Percentiles rank a stretch among this genome's conserved stretches.
Evolutionary conservation across 2,113 vertebrate species (phyloP).

Genomic region (Galemys pyrenaicus): DNA sequence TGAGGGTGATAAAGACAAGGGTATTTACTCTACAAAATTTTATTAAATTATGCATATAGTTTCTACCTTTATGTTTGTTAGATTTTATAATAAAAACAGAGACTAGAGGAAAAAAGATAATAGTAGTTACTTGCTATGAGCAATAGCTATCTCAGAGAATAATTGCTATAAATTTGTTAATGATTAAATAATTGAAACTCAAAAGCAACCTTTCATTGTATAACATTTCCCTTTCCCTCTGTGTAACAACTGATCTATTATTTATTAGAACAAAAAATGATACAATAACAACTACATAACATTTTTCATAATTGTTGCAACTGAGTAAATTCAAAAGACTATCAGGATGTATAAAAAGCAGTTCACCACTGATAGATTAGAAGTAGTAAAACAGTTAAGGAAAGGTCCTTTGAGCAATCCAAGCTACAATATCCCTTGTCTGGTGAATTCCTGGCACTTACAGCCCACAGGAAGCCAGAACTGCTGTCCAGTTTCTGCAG

Average conservation of each 20-base stretch:
- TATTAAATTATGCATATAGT: background rate
- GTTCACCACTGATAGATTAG: background rate
- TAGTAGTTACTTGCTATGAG: constrained; percentile 24
- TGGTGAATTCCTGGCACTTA: background rate
- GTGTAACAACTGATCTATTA: background rate
- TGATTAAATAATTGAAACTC: constrained; percentile 31
- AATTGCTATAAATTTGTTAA: constrained; percentile 39
- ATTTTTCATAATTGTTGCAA: constrained; percentile 12
- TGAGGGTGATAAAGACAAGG: background rate
- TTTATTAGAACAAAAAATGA: background rate
- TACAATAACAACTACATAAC: background rate
- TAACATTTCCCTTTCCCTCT: constrained; percentile 54
- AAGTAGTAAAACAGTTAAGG: constrained; percentile 3
- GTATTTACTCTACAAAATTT: background rate
- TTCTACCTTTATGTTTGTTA: background rate
- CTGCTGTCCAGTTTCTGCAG: background rate
- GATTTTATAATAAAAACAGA: constrained; percentile 48
- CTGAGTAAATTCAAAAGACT: background rate
- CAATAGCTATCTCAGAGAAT: constrained; percentile 42
- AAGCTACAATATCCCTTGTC: background rate
- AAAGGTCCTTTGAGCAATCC: background rate
- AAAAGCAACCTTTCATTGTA: constrained; percentile 50
- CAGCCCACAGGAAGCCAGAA: background rate
- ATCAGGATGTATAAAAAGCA: background rate
- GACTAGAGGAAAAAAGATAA: background rate